phyloP scores from a whole-genome alignment of 35 echinoderm and acorn worm genomes.

The Ptychodera flava region DNA sequence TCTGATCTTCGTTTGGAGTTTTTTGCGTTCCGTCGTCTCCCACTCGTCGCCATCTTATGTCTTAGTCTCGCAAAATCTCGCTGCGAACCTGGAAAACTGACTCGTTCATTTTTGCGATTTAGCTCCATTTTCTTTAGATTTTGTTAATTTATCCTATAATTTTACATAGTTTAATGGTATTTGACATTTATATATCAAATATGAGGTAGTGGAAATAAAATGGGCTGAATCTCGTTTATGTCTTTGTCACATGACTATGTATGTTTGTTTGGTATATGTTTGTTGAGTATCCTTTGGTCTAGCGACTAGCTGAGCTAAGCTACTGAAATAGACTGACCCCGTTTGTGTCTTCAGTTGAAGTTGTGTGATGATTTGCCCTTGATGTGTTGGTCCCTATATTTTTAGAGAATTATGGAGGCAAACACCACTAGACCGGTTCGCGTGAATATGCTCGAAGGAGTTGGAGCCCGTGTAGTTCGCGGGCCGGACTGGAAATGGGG shows the following conservation, averaged over 20 bases:
- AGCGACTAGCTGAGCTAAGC: no score
- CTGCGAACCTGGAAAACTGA: no score
- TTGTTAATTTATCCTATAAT: no score
- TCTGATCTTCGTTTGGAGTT: not conserved
- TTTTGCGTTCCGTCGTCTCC: not conserved
- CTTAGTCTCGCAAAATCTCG: not conserved
- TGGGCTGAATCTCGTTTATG: not conserved
- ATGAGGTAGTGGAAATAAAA: not conserved
- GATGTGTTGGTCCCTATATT: no score
- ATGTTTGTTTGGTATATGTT: not conserved
- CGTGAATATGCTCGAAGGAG: conserved; percentile 94
- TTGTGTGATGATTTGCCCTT: no score
- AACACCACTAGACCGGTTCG: not conserved
- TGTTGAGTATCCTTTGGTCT: not conserved
- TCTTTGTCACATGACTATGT: not conserved
- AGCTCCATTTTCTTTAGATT: no score
- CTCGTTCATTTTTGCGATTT: no score
- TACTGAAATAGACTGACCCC: no score
- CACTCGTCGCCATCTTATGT: not conserved
- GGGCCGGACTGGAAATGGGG: conserved; percentile 99
- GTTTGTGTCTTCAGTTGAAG: no score
- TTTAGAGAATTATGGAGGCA: not conserved
- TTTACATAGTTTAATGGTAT: no score
- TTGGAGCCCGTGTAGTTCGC: conserved; percentile 88
- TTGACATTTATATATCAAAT: no score